Evolutionary conservation across 2,113 vertebrate species (phyloP), one percentile per base, ranked within the genome.

Genomic region (Thymallus thymallus): DNA sequence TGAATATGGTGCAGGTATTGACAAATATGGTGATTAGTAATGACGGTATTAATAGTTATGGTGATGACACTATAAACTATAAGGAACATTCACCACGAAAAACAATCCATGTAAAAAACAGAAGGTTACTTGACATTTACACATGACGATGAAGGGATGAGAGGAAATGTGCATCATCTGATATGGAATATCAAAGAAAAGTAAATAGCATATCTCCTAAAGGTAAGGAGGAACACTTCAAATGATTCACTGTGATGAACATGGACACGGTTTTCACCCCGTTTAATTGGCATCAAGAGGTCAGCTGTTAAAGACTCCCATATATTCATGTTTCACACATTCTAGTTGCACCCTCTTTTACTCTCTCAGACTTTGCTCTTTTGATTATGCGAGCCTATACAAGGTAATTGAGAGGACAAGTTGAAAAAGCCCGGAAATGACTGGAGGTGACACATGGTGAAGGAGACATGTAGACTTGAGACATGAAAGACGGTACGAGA

Each of bases 221-320:
- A 84, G 79, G 80, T 74, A 51, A 73, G 78, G 79, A 26, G 79
- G 75, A 13, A 51, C 76, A 81, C 35, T 45, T 82, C 84, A 82
- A 7, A 76, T 74, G 74, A 80, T 58, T n/a, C 73, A 23, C 63
- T 72, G 77, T 81, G 77, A 80, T 70, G 76, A 73, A 76, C 56
- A 22, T 70, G 76, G 73, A 76, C 56, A 22, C 77, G 71, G 65
- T 74, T 71, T 51, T 51, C 48, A 16, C 48, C 48, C 48, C 16
- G 76, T 74, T 77, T 89, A 88, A 91, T 89, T 90, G 90, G 85
- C 84, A 84, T 66, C 81, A 80, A 84, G 75, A 84, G 88, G 86
- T 89, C 83, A 82, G 71, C 77, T 45, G 20, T 22, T 23, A 80
- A 24, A 62, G 6, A 58, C 78, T 76, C 73, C 75, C 67, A 4